Evolutionary conservation across 2,888 invertebrate species (phyloP), one percentile per base, ranked within the genome.

Genomic region (Rotaria socialis): DNA sequence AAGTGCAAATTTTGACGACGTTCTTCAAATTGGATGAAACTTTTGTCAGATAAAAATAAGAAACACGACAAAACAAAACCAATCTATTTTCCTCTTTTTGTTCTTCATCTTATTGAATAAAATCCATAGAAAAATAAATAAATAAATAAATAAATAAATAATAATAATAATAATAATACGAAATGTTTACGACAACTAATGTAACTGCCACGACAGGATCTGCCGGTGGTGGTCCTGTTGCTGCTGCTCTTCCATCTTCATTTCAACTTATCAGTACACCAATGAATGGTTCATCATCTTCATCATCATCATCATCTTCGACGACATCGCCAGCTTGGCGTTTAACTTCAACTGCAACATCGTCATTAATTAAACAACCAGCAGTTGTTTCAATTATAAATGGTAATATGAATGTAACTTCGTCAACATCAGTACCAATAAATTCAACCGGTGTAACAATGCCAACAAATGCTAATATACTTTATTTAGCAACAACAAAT

Each of bases 1-100:
- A 67, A 67, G 67, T 67, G 67, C 67, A 67, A 67, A 67, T 67
- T 35, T 67, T 67, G 27, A 41, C 67, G 67, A 67, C 67, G 35
- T 67, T 67, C 27, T 67, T 67, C 16, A 35, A 27, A 41, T 27
- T 67, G 27, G 35, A 67, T 67, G 67, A 35, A 35, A 19, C 19
- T 19, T 67, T 67, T 67, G 67, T 67, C 67, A 67, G 67, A 67
- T 67, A 67, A 41, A 35, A 16, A 35, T 1, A 35, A 4, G 7
- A 22, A 55, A 55, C 55, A 55, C 52, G 16, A 52, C 52, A 52
- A 52, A 10, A 0, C 3, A 52, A 55, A 55, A 55, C 16, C 7
- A 55, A 55, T 55, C 55, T 55, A 22, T 55, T 55, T 55, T 22
- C 22, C 22, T 55, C 3, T 22, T 22, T 22, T 55, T 55, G 22